These are phyloP conservation scores for Heliothis peltigera DNA, from an alignment of 2,888 invertebrate genomes.

Conservation along the genomic window DNA sequence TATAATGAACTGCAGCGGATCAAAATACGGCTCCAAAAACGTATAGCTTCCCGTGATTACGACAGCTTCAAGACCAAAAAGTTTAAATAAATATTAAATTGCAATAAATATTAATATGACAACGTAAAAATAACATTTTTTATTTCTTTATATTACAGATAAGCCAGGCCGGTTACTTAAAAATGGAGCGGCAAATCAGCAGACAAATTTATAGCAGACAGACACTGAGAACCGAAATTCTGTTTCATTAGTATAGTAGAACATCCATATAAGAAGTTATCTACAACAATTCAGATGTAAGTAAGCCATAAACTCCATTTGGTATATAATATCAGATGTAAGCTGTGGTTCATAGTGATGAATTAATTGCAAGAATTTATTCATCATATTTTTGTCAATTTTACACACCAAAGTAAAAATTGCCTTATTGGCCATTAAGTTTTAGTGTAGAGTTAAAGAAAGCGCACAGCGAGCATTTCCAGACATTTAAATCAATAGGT, in stretches of 20 bases:
- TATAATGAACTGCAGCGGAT: too few relatives aligned
- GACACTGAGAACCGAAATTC: slow-evolving; percentile 15
- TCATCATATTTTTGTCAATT: slow-evolving; percentile 50
- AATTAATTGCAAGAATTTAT: slow-evolving; percentile 25
- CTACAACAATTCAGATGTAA: slow-evolving; percentile 13
- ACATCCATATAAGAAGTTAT: slow-evolving; percentile 17
- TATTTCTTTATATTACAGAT: slow-evolving; percentile 67
- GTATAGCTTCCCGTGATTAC: too few relatives aligned
- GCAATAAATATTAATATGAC: not conserved
- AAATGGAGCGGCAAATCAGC: slow-evolving; percentile 65
- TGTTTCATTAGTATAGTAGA: not conserved
- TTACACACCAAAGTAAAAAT: slow-evolving; percentile 44
- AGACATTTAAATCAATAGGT: slow-evolving; percentile 23
- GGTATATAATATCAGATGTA: slow-evolving; percentile 38
- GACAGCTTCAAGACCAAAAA: too few relatives aligned
- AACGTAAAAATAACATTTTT: not conserved
- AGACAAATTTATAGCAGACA: slow-evolving; percentile 66
- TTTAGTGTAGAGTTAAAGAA: slow-evolving; percentile 14
- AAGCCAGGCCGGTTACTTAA: slow-evolving; percentile 66
- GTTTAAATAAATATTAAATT: too few relatives aligned
- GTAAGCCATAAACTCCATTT: slow-evolving; percentile 17
- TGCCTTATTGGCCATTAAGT: slow-evolving; percentile 33
- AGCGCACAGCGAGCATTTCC: slow-evolving; percentile 41
- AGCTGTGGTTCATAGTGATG: slow-evolving; percentile 19
- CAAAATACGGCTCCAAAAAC: too few relatives aligned